Percentiles rank a stretch among this genome's conserved stretches.
These are phyloP conservation scores for Cheilosia urbana DNA, from an alignment of 2,888 invertebrate species.

Conservation along the genomic window DNA sequence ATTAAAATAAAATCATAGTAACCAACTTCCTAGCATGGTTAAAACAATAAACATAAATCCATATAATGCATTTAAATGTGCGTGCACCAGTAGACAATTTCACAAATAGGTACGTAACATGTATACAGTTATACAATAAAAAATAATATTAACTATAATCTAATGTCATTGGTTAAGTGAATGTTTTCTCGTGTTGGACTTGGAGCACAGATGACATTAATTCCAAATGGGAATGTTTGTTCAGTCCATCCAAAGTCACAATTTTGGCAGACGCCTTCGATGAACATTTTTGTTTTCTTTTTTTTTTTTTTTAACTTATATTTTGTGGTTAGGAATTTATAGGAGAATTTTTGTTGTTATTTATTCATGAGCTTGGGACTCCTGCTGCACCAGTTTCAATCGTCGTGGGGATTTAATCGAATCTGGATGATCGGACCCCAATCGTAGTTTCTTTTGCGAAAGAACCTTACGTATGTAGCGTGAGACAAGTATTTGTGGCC, in stretches of 20 bases:
- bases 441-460: conserved; percentile 89
- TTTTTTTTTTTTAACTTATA: conserved; percentile 22
- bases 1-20: conserved; percentile 12
- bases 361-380: conserved; percentile 95
- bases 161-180: conserved; percentile 66
- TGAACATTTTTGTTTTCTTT: conserved; percentile 44
- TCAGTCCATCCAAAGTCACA: conserved; percentile 49
- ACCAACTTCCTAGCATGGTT: not conserved
- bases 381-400: conserved; percentile 95
- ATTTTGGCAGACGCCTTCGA: conserved; percentile 64
- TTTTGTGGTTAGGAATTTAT: conserved; percentile 48
- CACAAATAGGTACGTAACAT: conserved; percentile 32
- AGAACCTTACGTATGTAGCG: conserved; percentile 93
- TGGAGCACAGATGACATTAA: conserved; percentile 3
- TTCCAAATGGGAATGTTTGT: conserved; percentile 8
- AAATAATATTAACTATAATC: conserved; percentile 44
- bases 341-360: conserved; percentile 36
- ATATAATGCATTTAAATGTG: conserved; percentile 36
- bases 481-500: conserved; percentile 93
- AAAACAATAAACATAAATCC: not conserved
- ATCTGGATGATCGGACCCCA: conserved; percentile 90
- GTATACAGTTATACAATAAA: conserved; percentile 15
- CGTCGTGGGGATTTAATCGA: conserved; percentile 94
- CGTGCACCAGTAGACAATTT: conserved; percentile 52
- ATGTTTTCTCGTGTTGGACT: conserved; percentile 18